Evolutionary conservation across 1,140 invertebrate species (phyloP).

Genomic region (Hestina assimilis): DNA sequence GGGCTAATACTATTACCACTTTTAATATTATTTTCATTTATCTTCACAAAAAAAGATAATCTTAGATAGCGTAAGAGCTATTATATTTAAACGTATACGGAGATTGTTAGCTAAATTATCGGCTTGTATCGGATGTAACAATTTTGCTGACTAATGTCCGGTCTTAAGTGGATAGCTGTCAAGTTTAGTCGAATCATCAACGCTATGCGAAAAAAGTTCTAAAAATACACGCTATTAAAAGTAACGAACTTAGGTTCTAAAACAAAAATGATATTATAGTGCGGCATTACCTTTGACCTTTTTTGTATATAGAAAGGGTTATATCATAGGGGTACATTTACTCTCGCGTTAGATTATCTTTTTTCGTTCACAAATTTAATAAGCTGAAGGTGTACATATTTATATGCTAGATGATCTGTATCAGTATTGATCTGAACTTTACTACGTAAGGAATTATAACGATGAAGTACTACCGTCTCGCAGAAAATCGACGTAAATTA

Average conservation of each 20-base stretch:
- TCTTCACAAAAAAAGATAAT: no score
- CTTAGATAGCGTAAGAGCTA: neutral
- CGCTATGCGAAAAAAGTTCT: constrained; percentile 28
- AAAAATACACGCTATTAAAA: constrained; percentile 36
- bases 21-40: no score
- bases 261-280: neutral
- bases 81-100: neutral
- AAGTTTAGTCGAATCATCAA: constrained; percentile 31
- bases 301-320: neutral
- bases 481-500: no score
- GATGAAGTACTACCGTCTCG: no score
- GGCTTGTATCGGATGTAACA: constrained; percentile 20
- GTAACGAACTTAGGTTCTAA: constrained; percentile 14
- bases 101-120: constrained; percentile 23
- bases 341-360: neutral
- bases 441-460: no score
- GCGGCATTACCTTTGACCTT: constrained; percentile 16
- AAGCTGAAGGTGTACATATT: no score
- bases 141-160: constrained; percentile 60
- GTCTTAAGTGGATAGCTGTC: constrained; percentile 56
- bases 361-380: no score
- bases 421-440: no score
- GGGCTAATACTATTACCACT: no score
- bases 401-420: no score
- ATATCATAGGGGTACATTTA: neutral